phyloP scores from a whole-genome alignment of 2,888 invertebrate species.

The Keiferia lycopersicella region DNA sequence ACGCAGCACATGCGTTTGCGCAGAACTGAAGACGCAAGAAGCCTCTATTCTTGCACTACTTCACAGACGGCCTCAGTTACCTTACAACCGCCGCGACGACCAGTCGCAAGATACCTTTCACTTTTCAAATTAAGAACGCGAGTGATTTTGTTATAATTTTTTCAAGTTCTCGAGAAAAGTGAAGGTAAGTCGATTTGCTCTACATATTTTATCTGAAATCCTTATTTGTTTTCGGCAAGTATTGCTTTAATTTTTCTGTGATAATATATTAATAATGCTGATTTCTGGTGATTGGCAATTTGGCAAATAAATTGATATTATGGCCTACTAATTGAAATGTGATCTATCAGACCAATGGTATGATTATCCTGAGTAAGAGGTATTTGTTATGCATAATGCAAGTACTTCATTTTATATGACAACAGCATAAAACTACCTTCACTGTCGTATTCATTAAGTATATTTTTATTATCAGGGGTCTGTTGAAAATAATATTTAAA shows the following conservation, averaged over 20 bases:
- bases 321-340: not conserved
- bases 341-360: not conserved
- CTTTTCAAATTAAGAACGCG: constrained; percentile 28
- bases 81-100: constrained; percentile 37
- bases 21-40: constrained; percentile 32
- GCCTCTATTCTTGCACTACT: constrained; percentile 18
- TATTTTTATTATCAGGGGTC: too few species aligned
- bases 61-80: constrained; percentile 39
- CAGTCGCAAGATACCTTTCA: constrained; percentile 34
- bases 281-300: not conserved
- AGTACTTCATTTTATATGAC: too few species aligned
- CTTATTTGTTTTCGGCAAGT: not conserved
- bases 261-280: not conserved
- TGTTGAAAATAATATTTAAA: too few species aligned
- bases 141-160: constrained; percentile 31
- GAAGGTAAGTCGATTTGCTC: constrained; percentile 30
- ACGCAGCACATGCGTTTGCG: constrained; percentile 36
- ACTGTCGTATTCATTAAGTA: too few species aligned
- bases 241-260: not conserved
- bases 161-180: constrained; percentile 22
- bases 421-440: too few species aligned
- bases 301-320: too few species aligned
- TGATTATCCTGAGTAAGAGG: too few species aligned
- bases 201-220: not conserved
- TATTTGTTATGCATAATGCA: too few species aligned